phyloP scores from a whole-genome alignment of 2,113 vertebrate species.

The Callionymus lyra region DNA sequence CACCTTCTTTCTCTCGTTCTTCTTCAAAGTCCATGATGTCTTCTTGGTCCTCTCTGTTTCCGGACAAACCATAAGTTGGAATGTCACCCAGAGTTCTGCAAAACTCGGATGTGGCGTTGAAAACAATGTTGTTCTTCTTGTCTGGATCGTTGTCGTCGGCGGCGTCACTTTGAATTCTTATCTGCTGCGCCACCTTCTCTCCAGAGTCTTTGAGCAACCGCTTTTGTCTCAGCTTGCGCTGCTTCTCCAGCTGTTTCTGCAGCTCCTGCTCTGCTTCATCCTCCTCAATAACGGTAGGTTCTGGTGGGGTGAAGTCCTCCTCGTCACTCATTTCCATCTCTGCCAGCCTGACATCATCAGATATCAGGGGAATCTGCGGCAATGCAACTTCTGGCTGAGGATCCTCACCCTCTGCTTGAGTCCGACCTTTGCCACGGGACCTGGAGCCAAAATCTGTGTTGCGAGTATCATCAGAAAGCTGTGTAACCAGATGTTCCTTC shows the following conservation, averaged over 20 bases:
- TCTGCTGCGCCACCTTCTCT: slow-evolving; percentile 62
- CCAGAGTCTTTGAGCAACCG: slow-evolving; percentile 75
- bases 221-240: slow-evolving; percentile 74
- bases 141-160: slow-evolving; percentile 65
- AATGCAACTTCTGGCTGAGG: neutral
- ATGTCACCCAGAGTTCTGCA: slow-evolving; percentile 86
- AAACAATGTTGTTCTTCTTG: slow-evolving; percentile 76
- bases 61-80: slow-evolving; percentile 83
- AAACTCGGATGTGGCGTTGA: slow-evolving; percentile 86
- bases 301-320: slow-evolving; percentile 47
- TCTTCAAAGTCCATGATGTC: slow-evolving; percentile 88
- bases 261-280: slow-evolving; percentile 81
- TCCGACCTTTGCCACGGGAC: slow-evolving; percentile 68
- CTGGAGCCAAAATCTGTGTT: slow-evolving; percentile 80
- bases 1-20: slow-evolving; percentile 73
- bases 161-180: slow-evolving; percentile 13
- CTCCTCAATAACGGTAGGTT: slow-evolving; percentile 69
- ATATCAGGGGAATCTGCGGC: slow-evolving; percentile 36
- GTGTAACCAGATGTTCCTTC: slow-evolving; percentile 65
- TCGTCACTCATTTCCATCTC: slow-evolving; percentile 87
- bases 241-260: slow-evolving; percentile 85
- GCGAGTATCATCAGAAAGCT: slow-evolving; percentile 59
- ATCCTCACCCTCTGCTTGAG: slow-evolving; percentile 6
- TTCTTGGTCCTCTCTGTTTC: slow-evolving; percentile 85
- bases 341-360: slow-evolving; percentile 74